Conservation (phyloP, 2,113 vertebrate genomes). For the Cyphomyrus discorhynchus region DNA sequence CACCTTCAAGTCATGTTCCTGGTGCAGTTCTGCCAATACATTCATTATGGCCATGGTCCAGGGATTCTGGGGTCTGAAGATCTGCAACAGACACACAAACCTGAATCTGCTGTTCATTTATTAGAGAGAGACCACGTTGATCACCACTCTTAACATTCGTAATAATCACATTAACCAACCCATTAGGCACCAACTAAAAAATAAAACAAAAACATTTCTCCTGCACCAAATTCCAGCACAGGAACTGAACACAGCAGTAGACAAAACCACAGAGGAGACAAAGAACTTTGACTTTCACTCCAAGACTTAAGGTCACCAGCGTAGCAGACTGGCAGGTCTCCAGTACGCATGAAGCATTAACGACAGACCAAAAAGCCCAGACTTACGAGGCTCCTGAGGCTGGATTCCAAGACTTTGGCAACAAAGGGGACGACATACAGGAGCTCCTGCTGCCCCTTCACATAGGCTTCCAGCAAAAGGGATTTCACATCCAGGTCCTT, state of each 20-base stretch:
- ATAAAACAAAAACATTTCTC: neutral
- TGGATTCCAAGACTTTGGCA: conserved; percentile 97
- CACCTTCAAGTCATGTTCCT: conserved; percentile 97
- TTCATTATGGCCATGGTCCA: conserved; percentile 99
- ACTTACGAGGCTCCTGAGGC: conserved; percentile 90
- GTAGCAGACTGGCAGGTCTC: neutral
- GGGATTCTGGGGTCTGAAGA: conserved; percentile 95
- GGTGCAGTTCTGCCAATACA: conserved; percentile 93
- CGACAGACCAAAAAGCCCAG: neutral
- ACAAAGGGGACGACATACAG: conserved; percentile 98
- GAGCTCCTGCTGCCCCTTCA: conserved; percentile 94
- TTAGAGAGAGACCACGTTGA: neutral
- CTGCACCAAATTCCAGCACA: neutral
- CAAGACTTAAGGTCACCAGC: neutral
- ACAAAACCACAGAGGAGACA: neutral
- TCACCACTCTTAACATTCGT: neutral
- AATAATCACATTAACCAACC: neutral
- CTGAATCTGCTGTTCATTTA: neutral
- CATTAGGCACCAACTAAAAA: neutral
- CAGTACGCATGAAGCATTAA: neutral
- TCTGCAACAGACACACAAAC: conserved; percentile 54
- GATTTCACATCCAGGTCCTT: conserved; percentile 98
- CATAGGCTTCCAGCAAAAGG: conserved; percentile 86
- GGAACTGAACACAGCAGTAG: neutral
- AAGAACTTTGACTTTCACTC: neutral